Evolutionary conservation across 2,797 vertebrate species (phyloP), one percentile per base, ranked within the genome.

Genomic region (Sebastes steindachneri): DNA sequence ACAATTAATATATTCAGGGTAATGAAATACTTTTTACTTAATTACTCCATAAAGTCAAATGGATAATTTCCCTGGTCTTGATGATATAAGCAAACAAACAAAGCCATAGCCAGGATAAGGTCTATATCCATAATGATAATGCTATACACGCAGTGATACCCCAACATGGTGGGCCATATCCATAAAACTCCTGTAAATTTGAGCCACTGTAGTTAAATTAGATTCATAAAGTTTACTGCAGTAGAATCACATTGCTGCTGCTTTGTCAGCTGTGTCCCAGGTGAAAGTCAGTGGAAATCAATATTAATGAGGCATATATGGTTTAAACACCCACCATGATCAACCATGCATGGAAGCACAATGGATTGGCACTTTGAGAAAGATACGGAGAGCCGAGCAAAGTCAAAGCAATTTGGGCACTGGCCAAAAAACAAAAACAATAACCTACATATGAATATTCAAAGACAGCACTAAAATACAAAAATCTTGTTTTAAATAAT

Each of bases 141-240:
- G 26, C 71, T 9, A 12, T 21, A 15, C 4, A 60, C 0, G 2
- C 37, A 64, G 48, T 10, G 28, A 28, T 23, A 15, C 29, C 17
- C n/a, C 67, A 45, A 33, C 48, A 58, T 11, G 3, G 1, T 10
- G 17, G 29, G 17, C 3, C 37, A 58, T 29, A 41, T 21, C 12
- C 7, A 62, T 41, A 57, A 59, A 73, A n/a, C 19, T 9, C 48
- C 14, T 63, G 54, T 58, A 37, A 53, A 67, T 51, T 37, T 75
- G 26, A 77, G 19, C 14, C 41, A 55, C 1, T 8, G 23, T 9
- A 7, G 35, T 59, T 41, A 37, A 45, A 68, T 37, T 23, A 9
- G 51, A 73, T 68, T 68, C 28, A 59, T 68, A 66, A 73, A 51
- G 33, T 83, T 72, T 77, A 55, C 25, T 59, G 28, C 71, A 37